phyloP scores from a whole-genome alignment of 2,113 vertebrate species.

The Pangasianodon hypophthalmus region DNA sequence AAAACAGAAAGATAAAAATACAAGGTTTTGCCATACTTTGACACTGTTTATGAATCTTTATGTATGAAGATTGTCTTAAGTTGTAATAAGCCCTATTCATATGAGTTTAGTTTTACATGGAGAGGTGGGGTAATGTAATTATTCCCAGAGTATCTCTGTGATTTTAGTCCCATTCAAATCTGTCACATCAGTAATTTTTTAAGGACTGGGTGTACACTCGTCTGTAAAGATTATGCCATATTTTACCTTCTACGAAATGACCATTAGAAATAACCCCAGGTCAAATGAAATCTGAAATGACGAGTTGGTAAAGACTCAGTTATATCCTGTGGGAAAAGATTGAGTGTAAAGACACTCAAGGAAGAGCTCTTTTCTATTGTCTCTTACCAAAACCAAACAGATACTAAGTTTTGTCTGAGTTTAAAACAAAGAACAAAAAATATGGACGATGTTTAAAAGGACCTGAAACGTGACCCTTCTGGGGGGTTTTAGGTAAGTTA shows the following conservation, averaged over 20 bases:
- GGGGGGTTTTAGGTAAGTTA: not conserved
- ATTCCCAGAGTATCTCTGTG: not conserved
- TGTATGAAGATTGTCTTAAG: not conserved
- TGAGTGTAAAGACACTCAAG: not conserved
- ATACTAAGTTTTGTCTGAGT: too few relatives aligned
- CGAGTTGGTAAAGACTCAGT: not conserved
- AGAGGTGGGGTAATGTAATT: not conserved
- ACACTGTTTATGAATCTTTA: not conserved
- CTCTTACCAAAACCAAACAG: too few relatives aligned
- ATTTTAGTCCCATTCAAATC: not conserved
- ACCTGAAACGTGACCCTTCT: not conserved
- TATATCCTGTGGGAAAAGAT: not conserved
- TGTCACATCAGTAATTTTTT: not conserved
- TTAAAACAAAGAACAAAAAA: not conserved
- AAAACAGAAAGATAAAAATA: not conserved
- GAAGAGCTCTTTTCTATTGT: too few relatives aligned
- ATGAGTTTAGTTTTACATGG: not conserved
- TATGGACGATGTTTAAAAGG: not conserved
- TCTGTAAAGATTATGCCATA: not conserved
- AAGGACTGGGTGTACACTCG: not conserved
- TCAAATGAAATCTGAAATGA: not conserved
- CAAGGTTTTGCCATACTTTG: not conserved
- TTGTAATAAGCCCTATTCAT: not conserved
- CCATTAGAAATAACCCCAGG: not conserved
- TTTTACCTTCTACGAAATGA: not conserved